Evolutionary conservation across 2,113 vertebrate genomes (phyloP).

Genomic region (Pachypanchax playfairii): DNA sequence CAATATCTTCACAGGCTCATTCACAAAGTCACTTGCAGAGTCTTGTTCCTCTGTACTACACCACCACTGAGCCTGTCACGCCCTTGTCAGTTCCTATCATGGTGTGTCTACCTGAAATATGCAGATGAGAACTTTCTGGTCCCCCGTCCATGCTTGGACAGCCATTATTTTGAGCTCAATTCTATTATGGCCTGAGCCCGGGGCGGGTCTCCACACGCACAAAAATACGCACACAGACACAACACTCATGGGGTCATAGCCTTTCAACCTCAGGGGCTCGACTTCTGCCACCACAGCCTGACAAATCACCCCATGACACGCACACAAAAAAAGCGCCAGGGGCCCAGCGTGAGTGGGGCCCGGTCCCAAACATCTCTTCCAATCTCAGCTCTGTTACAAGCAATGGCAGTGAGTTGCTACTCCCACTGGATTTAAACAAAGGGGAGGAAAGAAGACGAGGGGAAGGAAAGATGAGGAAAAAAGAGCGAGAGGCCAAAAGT

Average conservation of each 20-base stretch:
- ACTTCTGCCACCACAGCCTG: conserved; percentile 97
- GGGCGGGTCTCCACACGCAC: conserved; percentile 74
- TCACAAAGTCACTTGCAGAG: conserved; percentile 23
- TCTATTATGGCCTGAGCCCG: conserved; percentile 88
- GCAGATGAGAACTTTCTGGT: conserved; percentile 89
- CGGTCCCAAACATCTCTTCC: conserved; percentile 57
- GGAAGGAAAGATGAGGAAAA: conserved; percentile 42
- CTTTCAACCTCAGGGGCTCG: conserved; percentile 98
- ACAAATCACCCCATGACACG: conserved; percentile 91
- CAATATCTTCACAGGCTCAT: conserved; percentile 38
- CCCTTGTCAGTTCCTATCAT: conserved; percentile 98
- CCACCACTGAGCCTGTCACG: conserved; percentile 91
- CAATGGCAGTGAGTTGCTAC: conserved; percentile 73
- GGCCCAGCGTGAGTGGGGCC: conserved; percentile 85
- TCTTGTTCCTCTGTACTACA: conserved; percentile 72
- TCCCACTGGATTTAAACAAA: conserved; percentile 84
- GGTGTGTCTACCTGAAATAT: conserved; percentile 98
- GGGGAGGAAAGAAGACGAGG: conserved; percentile 67
- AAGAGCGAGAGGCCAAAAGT: conserved; percentile 30
- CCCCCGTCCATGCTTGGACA: conserved; percentile 80
- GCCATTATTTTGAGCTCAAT: conserved; percentile 84
- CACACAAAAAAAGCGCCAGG: conserved; percentile 89
- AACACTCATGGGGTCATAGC: conserved; percentile 94
- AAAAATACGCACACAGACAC: conserved; percentile 39
- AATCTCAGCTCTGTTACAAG: conserved; percentile 78